Conservation (phyloP, 2,888 invertebrate species). For the Epiblema foenella region DNA sequence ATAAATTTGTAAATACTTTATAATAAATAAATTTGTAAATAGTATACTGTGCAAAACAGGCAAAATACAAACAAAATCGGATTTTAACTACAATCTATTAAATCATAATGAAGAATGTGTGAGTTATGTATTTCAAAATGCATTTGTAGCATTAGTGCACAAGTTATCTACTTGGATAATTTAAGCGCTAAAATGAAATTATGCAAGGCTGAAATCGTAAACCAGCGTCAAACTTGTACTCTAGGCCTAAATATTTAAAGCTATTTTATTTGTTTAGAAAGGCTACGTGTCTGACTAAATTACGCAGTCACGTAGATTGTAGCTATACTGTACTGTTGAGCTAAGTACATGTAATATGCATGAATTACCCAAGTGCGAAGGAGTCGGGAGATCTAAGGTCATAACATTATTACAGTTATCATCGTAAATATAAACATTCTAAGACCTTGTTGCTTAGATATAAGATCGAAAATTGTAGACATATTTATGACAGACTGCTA, state of each 20-base stretch:
- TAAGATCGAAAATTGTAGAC: too few species aligned
- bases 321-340: neutral
- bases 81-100: neutral
- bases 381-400: neutral
- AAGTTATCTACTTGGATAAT: neutral
- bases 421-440: too few species aligned
- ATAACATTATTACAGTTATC: neutral
- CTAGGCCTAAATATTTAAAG: constrained; percentile 13
- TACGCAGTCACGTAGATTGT: constrained; percentile 3
- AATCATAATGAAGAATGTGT: neutral
- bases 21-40: too few species aligned
- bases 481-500: too few species aligned
- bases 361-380: neutral
- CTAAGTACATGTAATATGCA: constrained; percentile 1
- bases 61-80: neutral
- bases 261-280: constrained; percentile 29
- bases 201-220: neutral
- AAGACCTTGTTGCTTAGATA: too few species aligned
- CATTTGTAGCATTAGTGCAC: too few species aligned
- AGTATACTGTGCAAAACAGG: too few species aligned
- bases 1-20: too few species aligned
- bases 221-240: neutral
- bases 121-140: neutral
- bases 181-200: constrained; percentile 1
- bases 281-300: constrained; percentile 8